Evolutionary conservation across 2,113 vertebrate species (phyloP).

Genomic region (Antennarius striatus): DNA sequence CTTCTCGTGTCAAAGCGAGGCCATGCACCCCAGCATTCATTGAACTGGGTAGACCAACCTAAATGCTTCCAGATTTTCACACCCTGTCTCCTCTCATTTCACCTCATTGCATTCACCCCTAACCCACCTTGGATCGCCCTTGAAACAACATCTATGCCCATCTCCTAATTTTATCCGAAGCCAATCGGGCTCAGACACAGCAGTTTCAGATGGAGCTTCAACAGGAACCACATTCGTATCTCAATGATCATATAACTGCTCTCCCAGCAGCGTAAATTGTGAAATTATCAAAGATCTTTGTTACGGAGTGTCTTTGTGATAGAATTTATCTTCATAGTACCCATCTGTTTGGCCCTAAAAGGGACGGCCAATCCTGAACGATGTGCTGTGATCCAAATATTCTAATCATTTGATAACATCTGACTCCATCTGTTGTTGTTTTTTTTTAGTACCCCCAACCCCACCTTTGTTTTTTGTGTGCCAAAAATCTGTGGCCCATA

Average conservation of each 20-base stretch:
- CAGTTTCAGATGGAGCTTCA: neutral
- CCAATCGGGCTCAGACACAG: neutral
- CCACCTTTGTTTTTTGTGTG: slow-evolving; percentile 14
- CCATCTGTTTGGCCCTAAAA: slow-evolving; percentile 13
- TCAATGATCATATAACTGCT: neutral
- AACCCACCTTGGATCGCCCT: slow-evolving; percentile 13
- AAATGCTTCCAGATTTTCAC: slow-evolving; percentile 68
- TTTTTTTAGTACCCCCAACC: slow-evolving; percentile 18
- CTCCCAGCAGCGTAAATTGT: slow-evolving; percentile 8
- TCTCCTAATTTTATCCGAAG: slow-evolving; percentile 7
- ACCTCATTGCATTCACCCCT: slow-evolving; percentile 38
- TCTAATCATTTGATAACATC: slow-evolving; percentile 50
- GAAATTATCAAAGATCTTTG: neutral
- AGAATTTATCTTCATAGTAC: slow-evolving; percentile 1
- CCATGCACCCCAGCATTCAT: slow-evolving; percentile 38
- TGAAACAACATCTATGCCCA: slow-evolving; percentile 6
- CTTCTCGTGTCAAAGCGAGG: slow-evolving; percentile 44
- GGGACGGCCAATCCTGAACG: slow-evolving; percentile 22
- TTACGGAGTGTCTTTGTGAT: neutral
- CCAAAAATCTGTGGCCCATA: slow-evolving; percentile 21
- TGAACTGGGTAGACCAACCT: slow-evolving; percentile 30
- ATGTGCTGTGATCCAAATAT: slow-evolving; percentile 31
- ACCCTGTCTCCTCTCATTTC: slow-evolving; percentile 53
- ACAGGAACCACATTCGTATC: neutral
- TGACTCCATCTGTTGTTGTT: slow-evolving; percentile 25